Evolutionary conservation across 2,113 vertebrate genomes (phyloP), one percentile per base, ranked within the genome.

Genomic region (Butorides virescens): DNA sequence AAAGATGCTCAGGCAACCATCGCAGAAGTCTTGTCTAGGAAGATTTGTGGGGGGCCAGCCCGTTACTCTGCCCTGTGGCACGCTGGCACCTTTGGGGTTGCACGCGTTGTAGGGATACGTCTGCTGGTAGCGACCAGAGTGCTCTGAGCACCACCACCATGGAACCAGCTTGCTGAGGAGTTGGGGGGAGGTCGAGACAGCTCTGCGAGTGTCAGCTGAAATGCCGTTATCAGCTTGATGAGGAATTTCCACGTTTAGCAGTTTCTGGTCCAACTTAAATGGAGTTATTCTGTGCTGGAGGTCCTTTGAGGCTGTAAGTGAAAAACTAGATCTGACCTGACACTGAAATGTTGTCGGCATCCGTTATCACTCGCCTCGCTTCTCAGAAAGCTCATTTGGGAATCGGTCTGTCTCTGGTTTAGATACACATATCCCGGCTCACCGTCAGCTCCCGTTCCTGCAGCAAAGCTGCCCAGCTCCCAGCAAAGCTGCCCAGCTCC

Each of bases 401-500:
- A 79, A 22, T 58, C 17, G 1, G 61, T 9, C 18, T 32, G 30
- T 29, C 61, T 49, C 42, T 50, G 66, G 19, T 71, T 67, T 82
- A 47, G 37, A 71, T 55, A 13, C 78, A 23, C 22, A 15, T 29
- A 22, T 56, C 59, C 61, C 12, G 2, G 23, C 75, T 71, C 1
- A 0, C 42, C 4, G 0, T 37, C 23, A 32, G 29, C 76, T 76
- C 59, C 50, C 1, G 0, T 36, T 65, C 34, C 68, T 65, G 50
- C 4, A 30, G 87, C 44, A 39, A 13, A 75, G 80, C 75, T 42
- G 34, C 71, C 6, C 13, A 6, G 44, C 23, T 56, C 55, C 22
- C 14, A 9, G 72, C 63, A 21, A 13, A 75, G 80, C 75, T 42
- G 34, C 71, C 6, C 13, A 6, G 44, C 23, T 56, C 55, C 22